Percentiles rank a stretch among this genome's conserved stretches.
phyloP scores from a whole-genome alignment of 2,888 invertebrate genomes.

The Leucophora obtusa region DNA sequence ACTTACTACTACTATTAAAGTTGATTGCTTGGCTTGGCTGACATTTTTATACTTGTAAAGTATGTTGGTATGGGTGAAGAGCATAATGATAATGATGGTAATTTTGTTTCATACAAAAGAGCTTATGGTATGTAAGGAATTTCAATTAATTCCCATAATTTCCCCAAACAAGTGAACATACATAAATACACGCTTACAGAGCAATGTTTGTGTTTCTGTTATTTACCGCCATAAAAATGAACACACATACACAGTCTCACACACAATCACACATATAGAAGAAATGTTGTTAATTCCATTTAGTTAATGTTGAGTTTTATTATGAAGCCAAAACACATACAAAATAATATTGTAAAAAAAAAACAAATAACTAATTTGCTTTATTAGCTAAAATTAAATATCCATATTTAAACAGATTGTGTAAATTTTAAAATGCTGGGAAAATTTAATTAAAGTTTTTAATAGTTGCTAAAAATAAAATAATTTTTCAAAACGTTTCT shows the following conservation, averaged over 20 bases:
- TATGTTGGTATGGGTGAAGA: constrained; percentile 15
- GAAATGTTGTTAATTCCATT: constrained; percentile 44
- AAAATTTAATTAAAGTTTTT: too few relatives aligned
- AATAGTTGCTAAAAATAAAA: too few relatives aligned
- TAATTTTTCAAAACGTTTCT: too few relatives aligned
- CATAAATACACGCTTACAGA: not conserved
- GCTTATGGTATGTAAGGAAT: constrained; percentile 77
- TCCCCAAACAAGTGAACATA: constrained; percentile 65
- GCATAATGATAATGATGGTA: constrained; percentile 73
- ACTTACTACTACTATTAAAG: not conserved
- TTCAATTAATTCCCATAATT: constrained; percentile 79
- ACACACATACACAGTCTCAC: constrained; percentile 15
- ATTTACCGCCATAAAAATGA: constrained; percentile 43
- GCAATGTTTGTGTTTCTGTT: constrained; percentile 28
- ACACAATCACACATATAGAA: constrained; percentile 8
- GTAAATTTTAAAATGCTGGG: too few relatives aligned
- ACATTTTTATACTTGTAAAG: not conserved
- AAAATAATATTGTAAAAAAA: not conserved
- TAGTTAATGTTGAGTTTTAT: constrained; percentile 52
- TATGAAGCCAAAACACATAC: constrained; percentile 34
- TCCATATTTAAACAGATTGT: not conserved
- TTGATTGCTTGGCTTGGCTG: not conserved
- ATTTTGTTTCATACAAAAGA: constrained; percentile 77
- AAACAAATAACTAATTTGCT: constrained; percentile 34
- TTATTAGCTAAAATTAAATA: constrained; percentile 38